Percentiles rank a stretch among this genome's conserved stretches.
Conservation (phyloP, 2,888 invertebrate genomes). For the Iphiclides podalirius region DNA sequence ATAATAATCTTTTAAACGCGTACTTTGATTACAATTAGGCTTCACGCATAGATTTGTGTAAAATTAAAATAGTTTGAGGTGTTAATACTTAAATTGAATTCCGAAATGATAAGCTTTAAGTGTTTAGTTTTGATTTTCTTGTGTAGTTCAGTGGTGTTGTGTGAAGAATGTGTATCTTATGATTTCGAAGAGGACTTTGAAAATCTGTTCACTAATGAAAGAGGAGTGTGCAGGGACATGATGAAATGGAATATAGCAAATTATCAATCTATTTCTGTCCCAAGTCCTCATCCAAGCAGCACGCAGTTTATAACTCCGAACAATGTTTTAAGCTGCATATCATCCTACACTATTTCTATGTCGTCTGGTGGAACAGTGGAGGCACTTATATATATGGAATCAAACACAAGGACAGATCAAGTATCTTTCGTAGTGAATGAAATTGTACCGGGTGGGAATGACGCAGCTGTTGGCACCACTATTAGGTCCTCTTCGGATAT, state of each 20-base stretch:
- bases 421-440: conserved; percentile 42
- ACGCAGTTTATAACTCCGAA: conserved; percentile 37
- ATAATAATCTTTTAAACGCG: conserved; percentile 9
- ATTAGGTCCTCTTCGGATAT: conserved; percentile 22
- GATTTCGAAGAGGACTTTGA: conserved; percentile 44
- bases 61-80: conserved; percentile 31
- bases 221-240: conserved; percentile 31
- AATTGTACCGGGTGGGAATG: conserved; percentile 26
- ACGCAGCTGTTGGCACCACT: conserved; percentile 29
- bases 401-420: conserved; percentile 31
- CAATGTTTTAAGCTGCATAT: conserved; percentile 31
- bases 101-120: conserved; percentile 23
- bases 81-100: conserved; percentile 22
- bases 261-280: conserved; percentile 34
- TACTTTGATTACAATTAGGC: conserved; percentile 10
- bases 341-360: conserved; percentile 39
- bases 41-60: conserved; percentile 29
- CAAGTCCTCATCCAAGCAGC: conserved; percentile 35
- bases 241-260: conserved; percentile 37
- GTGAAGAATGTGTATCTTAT: conserved; percentile 44
- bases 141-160: conserved; percentile 31
- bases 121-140: conserved; percentile 19
- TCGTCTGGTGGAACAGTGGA: conserved; percentile 41
- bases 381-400: conserved; percentile 43
- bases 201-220: conserved; percentile 35